A percentile compares a stretch with the other conserved stretches of the same genome.
Evolutionary conservation across 2,113 vertebrate genomes (phyloP).

Genomic region (Gila orcuttii): DNA sequence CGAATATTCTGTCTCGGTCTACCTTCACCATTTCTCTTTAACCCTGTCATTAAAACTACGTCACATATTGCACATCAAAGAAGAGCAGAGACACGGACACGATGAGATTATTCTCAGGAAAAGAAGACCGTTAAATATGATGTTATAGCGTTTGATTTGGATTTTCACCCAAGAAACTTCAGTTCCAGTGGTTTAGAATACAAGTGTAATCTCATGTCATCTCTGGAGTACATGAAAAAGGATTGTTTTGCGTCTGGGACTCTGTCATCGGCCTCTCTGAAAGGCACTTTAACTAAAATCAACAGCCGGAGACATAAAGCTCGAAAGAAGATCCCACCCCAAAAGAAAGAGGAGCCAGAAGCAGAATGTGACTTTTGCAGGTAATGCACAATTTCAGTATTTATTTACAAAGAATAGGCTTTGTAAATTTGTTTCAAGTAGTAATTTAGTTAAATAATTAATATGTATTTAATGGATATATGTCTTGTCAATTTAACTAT

Average conservation of each 20-base stretch:
- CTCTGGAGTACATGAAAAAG: slow-evolving; percentile 72
- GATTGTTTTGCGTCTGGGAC: slow-evolving; percentile 70
- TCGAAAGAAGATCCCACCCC: slow-evolving; percentile 60
- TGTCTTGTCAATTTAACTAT: background rate
- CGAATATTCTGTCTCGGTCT: no score
- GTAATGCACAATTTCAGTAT: slow-evolving; percentile 56
- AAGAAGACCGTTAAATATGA: background rate
- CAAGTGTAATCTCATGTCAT: slow-evolving; percentile 66
- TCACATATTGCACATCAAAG: slow-evolving; percentile 17
- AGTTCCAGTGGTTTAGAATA: background rate
- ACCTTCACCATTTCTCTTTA: no score
- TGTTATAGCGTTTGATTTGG: background rate
- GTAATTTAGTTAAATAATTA: background rate
- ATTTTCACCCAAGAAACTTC: background rate
- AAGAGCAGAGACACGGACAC: background rate
- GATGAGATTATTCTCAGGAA: background rate
- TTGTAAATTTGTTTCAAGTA: no score
- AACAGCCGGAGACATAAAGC: slow-evolving; percentile 59
- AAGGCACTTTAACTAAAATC: slow-evolving; percentile 68
- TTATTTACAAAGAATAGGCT: background rate
- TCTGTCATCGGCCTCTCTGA: slow-evolving; percentile 69
- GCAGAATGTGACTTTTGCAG: slow-evolving; percentile 68
- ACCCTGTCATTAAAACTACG: slow-evolving; percentile 14
- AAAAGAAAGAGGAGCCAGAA: slow-evolving; percentile 50
- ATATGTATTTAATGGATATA: no score